These are phyloP conservation scores for Mythimna impura DNA, from an alignment of 2,888 invertebrate species.

Conservation along the genomic window DNA sequence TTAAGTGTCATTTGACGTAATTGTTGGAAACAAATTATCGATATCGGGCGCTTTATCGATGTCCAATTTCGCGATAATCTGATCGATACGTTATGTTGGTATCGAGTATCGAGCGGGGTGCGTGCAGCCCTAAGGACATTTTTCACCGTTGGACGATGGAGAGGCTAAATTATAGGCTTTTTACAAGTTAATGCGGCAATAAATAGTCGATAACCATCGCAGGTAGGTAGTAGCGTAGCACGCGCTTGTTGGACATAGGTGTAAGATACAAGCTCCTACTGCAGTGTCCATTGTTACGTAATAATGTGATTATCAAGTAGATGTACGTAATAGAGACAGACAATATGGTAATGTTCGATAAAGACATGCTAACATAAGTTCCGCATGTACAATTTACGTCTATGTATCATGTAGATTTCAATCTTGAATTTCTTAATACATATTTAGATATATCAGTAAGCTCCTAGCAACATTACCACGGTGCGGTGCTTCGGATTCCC, in stretches of 20 bases:
- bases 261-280: conserved; percentile 64
- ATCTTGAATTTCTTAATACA: conserved; percentile 15
- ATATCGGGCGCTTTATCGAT: conserved; percentile 59
- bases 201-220: conserved; percentile 85
- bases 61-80: conserved; percentile 63
- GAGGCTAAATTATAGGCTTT: conserved; percentile 85
- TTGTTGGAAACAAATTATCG: conserved; percentile 55
- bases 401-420: neutral
- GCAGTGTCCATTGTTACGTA: conserved; percentile 31
- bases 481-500: too few relatives aligned
- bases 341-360: conserved; percentile 40
- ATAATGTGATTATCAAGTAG: conserved; percentile 37
- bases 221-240: conserved; percentile 75
- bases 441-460: too few relatives aligned
- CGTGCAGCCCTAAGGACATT: conserved; percentile 80
- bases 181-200: conserved; percentile 85
- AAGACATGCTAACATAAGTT: conserved; percentile 39
- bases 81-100: conserved; percentile 66
- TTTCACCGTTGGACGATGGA: conserved; percentile 77
- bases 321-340: conserved; percentile 43
- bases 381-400: conserved; percentile 31
- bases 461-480: too few relatives aligned
- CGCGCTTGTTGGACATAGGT: conserved; percentile 72
- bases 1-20: conserved; percentile 58
- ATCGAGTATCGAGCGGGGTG: conserved; percentile 57